Conservation (phyloP, 2,113 vertebrate genomes). For the Sinocyclocheilus grahami region DNA sequence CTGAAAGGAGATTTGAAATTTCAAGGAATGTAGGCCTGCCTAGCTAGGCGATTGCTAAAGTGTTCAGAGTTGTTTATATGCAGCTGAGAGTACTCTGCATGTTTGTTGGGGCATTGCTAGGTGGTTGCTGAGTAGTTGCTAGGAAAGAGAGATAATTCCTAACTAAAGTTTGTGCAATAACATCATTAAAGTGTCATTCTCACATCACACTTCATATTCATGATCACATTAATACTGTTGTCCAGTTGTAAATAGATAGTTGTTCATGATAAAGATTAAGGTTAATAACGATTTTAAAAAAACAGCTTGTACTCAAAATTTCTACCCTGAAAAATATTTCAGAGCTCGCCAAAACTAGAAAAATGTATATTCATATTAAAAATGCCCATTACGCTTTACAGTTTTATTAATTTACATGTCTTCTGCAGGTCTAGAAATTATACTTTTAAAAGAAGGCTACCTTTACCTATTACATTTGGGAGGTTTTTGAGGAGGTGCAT, state of each 20-base stretch:
- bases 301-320: neutral
- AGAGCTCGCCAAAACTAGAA: neutral
- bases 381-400: too few relatives aligned
- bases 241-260: neutral
- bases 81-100: too few relatives aligned
- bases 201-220: conserved; percentile 43
- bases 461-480: too few relatives aligned
- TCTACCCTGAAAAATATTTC: neutral
- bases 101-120: too few relatives aligned
- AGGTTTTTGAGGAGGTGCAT: too few relatives aligned
- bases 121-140: neutral
- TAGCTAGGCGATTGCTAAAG: neutral
- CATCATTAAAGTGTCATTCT: neutral
- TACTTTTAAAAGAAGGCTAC: neutral
- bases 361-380: neutral
- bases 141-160: neutral
- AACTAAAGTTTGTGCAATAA: neutral
- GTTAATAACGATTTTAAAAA: neutral
- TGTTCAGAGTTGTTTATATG: neutral
- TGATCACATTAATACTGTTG: neutral
- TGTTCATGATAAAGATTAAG: neutral
- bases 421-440: neutral
- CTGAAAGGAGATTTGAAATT: neutral
- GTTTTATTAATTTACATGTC: neutral
- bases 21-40: neutral